phyloP scores from a whole-genome alignment of 2,797 vertebrate genomes.

The Perdix hodgsoniae region DNA sequence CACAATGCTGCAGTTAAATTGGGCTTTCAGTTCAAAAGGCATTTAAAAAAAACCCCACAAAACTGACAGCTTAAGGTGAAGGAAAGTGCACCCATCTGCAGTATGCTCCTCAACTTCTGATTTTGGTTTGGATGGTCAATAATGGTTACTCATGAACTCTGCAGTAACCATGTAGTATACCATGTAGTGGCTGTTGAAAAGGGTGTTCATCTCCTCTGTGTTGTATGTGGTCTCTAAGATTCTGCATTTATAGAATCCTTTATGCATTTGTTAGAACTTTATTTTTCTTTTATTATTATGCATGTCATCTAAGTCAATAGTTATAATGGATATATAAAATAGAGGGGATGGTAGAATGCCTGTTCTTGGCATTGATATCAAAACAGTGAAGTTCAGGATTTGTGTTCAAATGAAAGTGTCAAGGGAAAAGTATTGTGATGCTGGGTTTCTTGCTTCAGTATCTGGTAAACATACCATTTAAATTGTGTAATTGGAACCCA shows the following conservation, averaged over 20 bases:
- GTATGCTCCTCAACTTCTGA: neutral
- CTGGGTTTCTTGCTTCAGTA: rapidly evolving
- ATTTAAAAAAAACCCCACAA: neutral
- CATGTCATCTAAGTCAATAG: neutral
- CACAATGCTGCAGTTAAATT: neutral
- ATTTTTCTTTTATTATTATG: neutral
- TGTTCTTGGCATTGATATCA: neutral
- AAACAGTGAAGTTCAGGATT: neutral
- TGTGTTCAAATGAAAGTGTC: neutral
- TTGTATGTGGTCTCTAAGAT: neutral
- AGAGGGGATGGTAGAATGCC: neutral
- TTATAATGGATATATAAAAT: neutral
- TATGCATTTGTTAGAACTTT: neutral
- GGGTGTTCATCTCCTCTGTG: rapidly evolving
- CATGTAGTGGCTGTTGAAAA: neutral
- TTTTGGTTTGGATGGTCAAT: neutral
- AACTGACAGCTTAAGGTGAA: neutral
- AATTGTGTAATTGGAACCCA: neutral
- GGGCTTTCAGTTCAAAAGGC: neutral
- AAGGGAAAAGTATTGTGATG: neutral
- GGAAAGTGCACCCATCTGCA: neutral
- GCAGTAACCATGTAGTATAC: rapidly evolving
- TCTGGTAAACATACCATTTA: neutral
- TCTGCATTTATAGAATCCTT: neutral
- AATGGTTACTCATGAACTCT: neutral